phyloP scores from a whole-genome alignment of 2,888 invertebrate genomes.

The Hydropsyche betteni region DNA sequence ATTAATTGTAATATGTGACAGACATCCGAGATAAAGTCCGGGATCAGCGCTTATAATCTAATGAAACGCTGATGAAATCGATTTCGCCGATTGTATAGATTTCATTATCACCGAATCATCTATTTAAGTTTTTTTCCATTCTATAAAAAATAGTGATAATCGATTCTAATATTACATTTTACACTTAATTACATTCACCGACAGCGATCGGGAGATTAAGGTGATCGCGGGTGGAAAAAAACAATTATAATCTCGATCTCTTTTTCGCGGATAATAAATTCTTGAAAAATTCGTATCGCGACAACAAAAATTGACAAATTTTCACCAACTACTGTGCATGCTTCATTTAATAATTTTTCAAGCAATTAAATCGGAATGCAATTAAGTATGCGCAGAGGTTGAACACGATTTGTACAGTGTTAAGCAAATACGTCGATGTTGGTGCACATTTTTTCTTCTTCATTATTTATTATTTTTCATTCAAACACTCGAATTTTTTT shows the following conservation, averaged over 20 bases:
- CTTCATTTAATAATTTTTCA: neutral
- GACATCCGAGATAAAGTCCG: constrained; percentile 4
- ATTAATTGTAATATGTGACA: constrained; percentile 34
- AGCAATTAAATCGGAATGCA: constrained; percentile 7
- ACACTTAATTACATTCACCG: neutral
- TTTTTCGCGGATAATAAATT: neutral
- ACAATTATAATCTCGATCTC: neutral
- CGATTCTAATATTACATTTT: neutral
- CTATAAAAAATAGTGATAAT: neutral
- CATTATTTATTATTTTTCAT: constrained; percentile 2
- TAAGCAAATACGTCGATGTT: constrained; percentile 20
- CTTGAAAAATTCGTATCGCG: neutral
- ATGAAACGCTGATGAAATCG: constrained; percentile 29
- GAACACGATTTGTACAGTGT: constrained; percentile 20
- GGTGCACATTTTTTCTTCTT: neutral
- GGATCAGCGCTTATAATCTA: constrained; percentile 31
- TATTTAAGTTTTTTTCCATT: constrained; percentile 8
- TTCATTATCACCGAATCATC: neutral
- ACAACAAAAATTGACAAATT: too few relatives aligned
- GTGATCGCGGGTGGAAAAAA: neutral
- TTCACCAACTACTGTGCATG: too few relatives aligned
- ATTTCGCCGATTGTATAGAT: constrained; percentile 20
- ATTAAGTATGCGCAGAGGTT: neutral
- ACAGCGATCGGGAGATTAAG: neutral
- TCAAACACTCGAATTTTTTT: neutral